Evolutionary conservation across 2,113 vertebrate species (phyloP).

Genomic region (Cynocephalus volans): DNA sequence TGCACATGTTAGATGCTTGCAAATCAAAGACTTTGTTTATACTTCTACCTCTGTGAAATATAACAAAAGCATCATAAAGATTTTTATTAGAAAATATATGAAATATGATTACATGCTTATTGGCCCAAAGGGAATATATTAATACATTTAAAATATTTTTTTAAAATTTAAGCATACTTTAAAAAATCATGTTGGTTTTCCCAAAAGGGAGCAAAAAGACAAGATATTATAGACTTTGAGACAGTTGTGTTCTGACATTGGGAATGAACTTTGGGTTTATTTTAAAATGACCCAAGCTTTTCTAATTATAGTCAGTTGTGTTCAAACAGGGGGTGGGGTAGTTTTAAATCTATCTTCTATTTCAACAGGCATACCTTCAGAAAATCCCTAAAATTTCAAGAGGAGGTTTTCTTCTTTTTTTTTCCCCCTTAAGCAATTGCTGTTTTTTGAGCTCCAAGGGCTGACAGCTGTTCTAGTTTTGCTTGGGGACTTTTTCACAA

Average conservation of each 20-base stretch:
- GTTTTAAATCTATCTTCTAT: background rate
- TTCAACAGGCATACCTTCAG: slow-evolving; percentile 64
- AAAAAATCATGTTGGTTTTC: background rate
- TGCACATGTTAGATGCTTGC: background rate
- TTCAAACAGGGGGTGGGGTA: background rate
- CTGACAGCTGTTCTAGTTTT: slow-evolving; percentile 90
- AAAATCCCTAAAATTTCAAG: slow-evolving; percentile 66
- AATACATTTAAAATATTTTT: background rate
- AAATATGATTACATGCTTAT: background rate
- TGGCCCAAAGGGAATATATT: background rate
- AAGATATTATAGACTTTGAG: background rate
- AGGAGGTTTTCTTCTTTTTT: slow-evolving; percentile 55
- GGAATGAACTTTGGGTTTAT: slow-evolving; percentile 32
- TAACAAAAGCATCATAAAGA: background rate
- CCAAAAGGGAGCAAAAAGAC: background rate
- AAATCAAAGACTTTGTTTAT: background rate
- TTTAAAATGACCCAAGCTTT: slow-evolving; percentile 6
- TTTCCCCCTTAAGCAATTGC: slow-evolving; percentile 58
- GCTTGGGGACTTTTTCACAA: slow-evolving; percentile 91
- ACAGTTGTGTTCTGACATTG: slow-evolving; percentile 55
- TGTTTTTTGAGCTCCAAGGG: slow-evolving; percentile 87
- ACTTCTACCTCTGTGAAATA: background rate
- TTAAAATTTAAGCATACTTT: background rate
- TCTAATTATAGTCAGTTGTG: background rate
- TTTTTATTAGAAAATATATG: slow-evolving; percentile 23